Conservation (phyloP, 2,888 invertebrate species). For the Ophion costatus region DNA sequence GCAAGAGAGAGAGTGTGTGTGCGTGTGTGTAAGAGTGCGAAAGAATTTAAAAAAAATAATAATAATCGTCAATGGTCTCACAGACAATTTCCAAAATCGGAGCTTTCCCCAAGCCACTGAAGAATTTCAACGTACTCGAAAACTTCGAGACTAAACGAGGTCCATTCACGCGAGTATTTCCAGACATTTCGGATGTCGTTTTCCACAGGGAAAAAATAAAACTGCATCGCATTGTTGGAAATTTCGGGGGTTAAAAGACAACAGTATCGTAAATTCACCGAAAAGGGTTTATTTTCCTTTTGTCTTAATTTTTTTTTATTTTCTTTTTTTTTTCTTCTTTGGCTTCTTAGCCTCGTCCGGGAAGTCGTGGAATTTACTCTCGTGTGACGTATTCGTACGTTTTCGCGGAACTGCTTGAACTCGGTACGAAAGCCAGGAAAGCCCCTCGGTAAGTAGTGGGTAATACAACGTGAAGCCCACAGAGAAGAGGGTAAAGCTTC, state of each 20-base stretch:
- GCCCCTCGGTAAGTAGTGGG: conserved; percentile 42
- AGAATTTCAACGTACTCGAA: too few relatives aligned
- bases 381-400: conserved; percentile 19
- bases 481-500: conserved; percentile 7
- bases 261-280: not conserved
- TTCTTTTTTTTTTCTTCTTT: not conserved
- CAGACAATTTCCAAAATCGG: not conserved
- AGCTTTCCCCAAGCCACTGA: too few relatives aligned
- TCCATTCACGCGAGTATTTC: too few relatives aligned
- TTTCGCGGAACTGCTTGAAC: conserved; percentile 14
- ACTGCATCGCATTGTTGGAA: not conserved
- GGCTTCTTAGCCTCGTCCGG: not conserved
- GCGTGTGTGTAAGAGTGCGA: not conserved
- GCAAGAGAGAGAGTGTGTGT: not conserved
- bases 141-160: too few relatives aligned
- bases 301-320: not conserved
- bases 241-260: not conserved
- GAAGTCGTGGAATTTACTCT: not conserved
- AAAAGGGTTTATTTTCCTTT: too few relatives aligned
- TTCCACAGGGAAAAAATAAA: not conserved
- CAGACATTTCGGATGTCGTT: too few relatives aligned
- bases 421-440: conserved; percentile 26
- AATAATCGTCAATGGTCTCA: not conserved
- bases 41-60: not conserved
- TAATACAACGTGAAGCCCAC: conserved; percentile 29